Evolutionary conservation across 2,113 vertebrate species (phyloP), one percentile per base, ranked within the genome.

Genomic region (Dromas ardeola): DNA sequence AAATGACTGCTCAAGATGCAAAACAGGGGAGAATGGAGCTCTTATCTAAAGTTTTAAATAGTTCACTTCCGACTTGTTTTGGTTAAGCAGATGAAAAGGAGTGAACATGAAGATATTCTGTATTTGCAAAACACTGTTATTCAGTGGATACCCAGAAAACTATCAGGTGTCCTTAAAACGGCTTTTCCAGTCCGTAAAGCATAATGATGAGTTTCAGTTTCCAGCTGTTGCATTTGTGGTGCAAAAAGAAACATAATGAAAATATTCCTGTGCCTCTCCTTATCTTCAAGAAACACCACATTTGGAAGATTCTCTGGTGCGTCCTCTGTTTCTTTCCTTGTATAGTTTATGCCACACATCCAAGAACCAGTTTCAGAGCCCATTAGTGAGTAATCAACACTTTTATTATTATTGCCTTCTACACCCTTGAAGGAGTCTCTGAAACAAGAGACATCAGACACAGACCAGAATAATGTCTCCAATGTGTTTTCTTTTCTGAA

Each of bases 401-500:
- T 96, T 96, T 76, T 80, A 62, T 93, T 92, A 63, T 93, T 95
- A 96, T 86, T 89, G 78, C 81, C 65, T 76, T 92, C 43, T 88
- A 65, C 50, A 84, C 42, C 91, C 87, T 89, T 93, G 72, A 92
- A 97, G 69, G 86, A 95, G 91, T 62, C 58, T 76, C 83, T 91
- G 93, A 94, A 95, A 88, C 40, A 85, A 63, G 49, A 95, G 69
- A 83, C 73, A 81, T 92, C 90, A 95, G 67, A 93, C 49, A 80
- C 52, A 92, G 66, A 90, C 50, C 47, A 93, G 79, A 92, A 95
- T 89, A 90, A 97, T 52, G 59, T 73, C 81, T 87, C 79, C 85
- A 91, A 66, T 58, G 86, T 67, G 38, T 94, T 97, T 95, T 93
- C 74, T 95, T 87, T 90, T 80, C 72, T 82, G 81, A 97, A 93